phyloP scores from a whole-genome alignment of 1,140 invertebrate genomes.

The Prorops nasuta region DNA sequence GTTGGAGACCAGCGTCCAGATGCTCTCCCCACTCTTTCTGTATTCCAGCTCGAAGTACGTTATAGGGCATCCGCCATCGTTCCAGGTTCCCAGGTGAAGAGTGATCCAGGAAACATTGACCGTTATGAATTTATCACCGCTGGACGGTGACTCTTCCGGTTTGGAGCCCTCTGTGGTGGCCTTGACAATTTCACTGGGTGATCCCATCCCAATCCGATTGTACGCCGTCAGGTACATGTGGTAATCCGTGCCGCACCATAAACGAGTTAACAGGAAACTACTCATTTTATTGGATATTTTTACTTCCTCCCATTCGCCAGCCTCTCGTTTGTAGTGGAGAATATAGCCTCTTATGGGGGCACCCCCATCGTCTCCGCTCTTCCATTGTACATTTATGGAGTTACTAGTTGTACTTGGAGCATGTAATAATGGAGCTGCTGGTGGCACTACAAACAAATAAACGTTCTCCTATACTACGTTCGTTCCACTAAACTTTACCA shows the following conservation, averaged over 20 bases:
- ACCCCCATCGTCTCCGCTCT: slow-evolving; percentile 57
- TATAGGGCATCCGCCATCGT: slow-evolving; percentile 86
- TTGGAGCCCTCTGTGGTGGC: slow-evolving; percentile 82
- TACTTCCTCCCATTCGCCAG: slow-evolving; percentile 84
- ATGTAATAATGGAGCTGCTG: slow-evolving; percentile 57
- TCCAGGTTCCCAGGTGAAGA: slow-evolving; percentile 84
- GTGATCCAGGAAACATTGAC: slow-evolving; percentile 88
- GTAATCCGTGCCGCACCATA: slow-evolving; percentile 87
- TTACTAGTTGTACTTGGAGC: slow-evolving; percentile 59
- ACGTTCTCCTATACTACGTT: too few relatives aligned
- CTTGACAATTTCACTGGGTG: slow-evolving; percentile 83
- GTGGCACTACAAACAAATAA: slow-evolving; percentile 52
- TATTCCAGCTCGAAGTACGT: slow-evolving; percentile 85
- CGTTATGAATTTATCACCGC: slow-evolving; percentile 68
- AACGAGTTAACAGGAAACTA: slow-evolving; percentile 72
- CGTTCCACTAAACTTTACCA: too few relatives aligned
- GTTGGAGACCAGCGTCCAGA: slow-evolving; percentile 62
- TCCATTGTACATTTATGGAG: slow-evolving; percentile 61
- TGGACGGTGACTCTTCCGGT: slow-evolving; percentile 69
- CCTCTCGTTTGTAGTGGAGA: slow-evolving; percentile 84
- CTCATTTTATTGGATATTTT: slow-evolving; percentile 77
- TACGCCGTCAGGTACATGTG: slow-evolving; percentile 85
- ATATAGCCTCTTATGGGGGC: slow-evolving; percentile 69
- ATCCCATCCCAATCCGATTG: slow-evolving; percentile 83
- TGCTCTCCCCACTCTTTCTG: slow-evolving; percentile 56